Evolutionary conservation across 2,113 vertebrate species (phyloP), one percentile per base, ranked within the genome.

Genomic region (Gambusia affinis): DNA sequence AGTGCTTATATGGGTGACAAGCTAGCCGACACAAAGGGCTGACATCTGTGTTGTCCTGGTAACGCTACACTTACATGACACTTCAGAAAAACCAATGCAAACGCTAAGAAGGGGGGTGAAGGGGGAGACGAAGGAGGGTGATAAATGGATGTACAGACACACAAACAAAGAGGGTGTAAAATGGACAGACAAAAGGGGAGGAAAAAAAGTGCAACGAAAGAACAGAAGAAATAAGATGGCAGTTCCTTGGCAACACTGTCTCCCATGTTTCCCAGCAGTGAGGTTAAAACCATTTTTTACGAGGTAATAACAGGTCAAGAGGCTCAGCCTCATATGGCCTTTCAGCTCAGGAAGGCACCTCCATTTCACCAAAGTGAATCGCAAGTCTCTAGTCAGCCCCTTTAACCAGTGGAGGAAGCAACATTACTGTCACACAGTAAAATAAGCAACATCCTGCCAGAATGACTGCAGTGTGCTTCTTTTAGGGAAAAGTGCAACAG

Each of bases 271-370:
- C 90, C 62, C 90, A 81, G 85, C 88, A 90, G 90, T 82, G 60
- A 68, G 75, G 73, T 61, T 35, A 78, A 84, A 85, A 78, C 37
- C 73, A 85, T 88, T 83, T 83, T 89, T 88, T 79, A 80, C 39
- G 61, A 75, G 73, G 80, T 90, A 91, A 89, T 84, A 87, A 90
- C 77, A 72, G 85, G 87, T 91, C 86, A 90, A 86, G 74, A 82
- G 79, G 76, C 75, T 80, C 68, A 72, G 81, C 71, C 74, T 81
- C 82, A 22, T 3, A 5, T 65, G 80, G 76, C 80, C 91, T 85
- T 67, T 74, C 65, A 47, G 84, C 80, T 66, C 74, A 82, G 60
- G 68, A 85, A 78, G 77, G 63, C 65, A 71, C 27, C 70, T 76
- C 83, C 15, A 74, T 72, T 83, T 27, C 71, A 73, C 71, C 67